Base-by-base conservation (phyloP, 2,888 invertebrate genomes). In the Macaria notata region DNA sequence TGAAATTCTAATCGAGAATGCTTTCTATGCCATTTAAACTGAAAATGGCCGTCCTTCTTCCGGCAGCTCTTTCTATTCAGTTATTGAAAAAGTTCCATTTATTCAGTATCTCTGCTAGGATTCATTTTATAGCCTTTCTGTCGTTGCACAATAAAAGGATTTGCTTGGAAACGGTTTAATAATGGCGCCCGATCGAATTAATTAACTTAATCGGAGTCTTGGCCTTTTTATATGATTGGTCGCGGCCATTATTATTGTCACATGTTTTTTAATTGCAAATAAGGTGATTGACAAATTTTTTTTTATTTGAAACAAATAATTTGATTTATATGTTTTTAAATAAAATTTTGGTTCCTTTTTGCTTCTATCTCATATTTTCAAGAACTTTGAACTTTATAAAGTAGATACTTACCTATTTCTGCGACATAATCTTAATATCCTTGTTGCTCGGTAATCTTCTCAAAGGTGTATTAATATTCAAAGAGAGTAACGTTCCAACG, bases 381-480 rank as follows among this genome's bases (percentile, higher is more conserved):
- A 19, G 19, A 19, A 19, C 1, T 19, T 19, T 19, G 19, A 19
- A 19, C 19, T 19, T n/a, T 19, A 19, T 19, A 19, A 36, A 36
- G 33, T 36, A 36, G 33, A 36, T 36, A 36, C 19, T 19, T 19
- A 19, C 19, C 19, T 36, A 36, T 7, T 36, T 7, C 33, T 36
- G 33, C 4, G 33, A 7, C 7, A 36, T 36, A 36, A 36, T 36
- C 7, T 36, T 36, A 36, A 36, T 36, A 7, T 36, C 33, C 33
- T 36, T 41, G 41, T 41, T 36, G 9, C 9, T 9, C 19, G 2
- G 4, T 33, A 44, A 50, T 38, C 33, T 36, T 73, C 77, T 79
- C 77, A 72, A 72, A 74, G 73, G 79, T 72, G 77, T 81, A 85
- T 86, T 86, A 84, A 84, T 87, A 85, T 86, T 87, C 83, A 86